Evolutionary conservation across 2,888 invertebrate genomes (phyloP).

Genomic region (Epirrhoe tristata): DNA sequence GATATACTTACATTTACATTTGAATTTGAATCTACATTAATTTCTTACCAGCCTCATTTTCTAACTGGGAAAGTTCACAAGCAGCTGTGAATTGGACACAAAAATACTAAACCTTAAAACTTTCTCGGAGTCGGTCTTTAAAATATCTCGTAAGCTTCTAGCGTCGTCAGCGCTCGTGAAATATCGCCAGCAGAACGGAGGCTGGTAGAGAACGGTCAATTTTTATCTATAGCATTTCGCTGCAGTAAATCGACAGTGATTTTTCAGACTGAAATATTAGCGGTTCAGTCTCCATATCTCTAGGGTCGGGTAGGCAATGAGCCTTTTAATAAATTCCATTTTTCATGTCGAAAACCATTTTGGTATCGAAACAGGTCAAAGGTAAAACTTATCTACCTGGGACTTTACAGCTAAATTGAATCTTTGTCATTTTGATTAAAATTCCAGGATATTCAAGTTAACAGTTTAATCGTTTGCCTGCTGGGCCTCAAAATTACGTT

Average conservation of each 20-base stretch:
- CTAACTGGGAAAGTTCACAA: constrained; percentile 33
- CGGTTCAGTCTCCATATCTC: constrained; percentile 68
- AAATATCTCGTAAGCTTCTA: constrained; percentile 49
- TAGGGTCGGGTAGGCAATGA: constrained; percentile 53
- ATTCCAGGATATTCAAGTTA: not conserved
- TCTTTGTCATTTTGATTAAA: not conserved
- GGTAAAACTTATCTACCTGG: not conserved
- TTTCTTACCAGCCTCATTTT: constrained; percentile 23
- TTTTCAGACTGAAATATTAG: constrained; percentile 75
- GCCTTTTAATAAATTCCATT: constrained; percentile 67
- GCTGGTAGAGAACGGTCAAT: constrained; percentile 63
- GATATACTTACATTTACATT: too few species aligned
- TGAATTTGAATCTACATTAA: not conserved
- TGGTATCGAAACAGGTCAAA: constrained; percentile 46
- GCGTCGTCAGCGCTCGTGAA: constrained; percentile 49
- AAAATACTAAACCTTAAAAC: constrained; percentile 39
- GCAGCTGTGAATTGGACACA: constrained; percentile 42
- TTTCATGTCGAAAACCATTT: constrained; percentile 50
- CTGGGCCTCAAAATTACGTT: constrained; percentile 34
- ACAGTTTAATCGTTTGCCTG: constrained; percentile 8
- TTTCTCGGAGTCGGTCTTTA: constrained; percentile 35
- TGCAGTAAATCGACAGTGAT: constrained; percentile 73
- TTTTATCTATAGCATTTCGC: constrained; percentile 71
- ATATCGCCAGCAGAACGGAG: constrained; percentile 48
- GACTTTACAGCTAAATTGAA: not conserved